Evolutionary conservation across 2,888 invertebrate genomes (phyloP).

Genomic region (Drosophila prostipennis): DNA sequence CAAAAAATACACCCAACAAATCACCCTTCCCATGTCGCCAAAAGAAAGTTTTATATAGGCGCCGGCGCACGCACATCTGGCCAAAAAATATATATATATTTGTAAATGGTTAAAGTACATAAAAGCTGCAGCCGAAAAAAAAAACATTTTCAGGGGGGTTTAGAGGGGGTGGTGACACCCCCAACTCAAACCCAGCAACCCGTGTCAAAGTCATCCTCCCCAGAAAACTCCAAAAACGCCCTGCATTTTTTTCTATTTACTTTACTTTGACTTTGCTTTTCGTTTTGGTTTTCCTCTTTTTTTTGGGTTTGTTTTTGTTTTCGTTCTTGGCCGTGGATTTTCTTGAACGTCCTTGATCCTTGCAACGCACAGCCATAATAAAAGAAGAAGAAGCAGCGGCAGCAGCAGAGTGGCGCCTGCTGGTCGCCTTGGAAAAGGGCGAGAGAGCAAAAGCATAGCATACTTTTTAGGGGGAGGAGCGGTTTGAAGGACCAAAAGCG

Average conservation of each 20-base stretch:
- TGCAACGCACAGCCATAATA: slow-evolving; percentile 80
- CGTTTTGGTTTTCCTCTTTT: slow-evolving; percentile 6
- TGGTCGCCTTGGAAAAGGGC: slow-evolving; percentile 67
- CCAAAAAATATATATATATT: slow-evolving; percentile 45
- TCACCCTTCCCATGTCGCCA: background rate
- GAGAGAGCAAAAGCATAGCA: slow-evolving; percentile 56
- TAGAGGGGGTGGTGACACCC: slow-evolving; percentile 1
- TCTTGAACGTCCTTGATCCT: slow-evolving; percentile 84
- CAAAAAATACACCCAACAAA: slow-evolving; percentile 6
- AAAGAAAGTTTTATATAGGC: slow-evolving; percentile 52
- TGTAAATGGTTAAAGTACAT: slow-evolving; percentile 29
- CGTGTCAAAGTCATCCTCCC: slow-evolving; percentile 67
- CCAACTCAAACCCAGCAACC: slow-evolving; percentile 55
- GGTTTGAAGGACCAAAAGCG: slow-evolving; percentile 39
- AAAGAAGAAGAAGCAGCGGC: slow-evolving; percentile 15
- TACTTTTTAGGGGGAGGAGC: slow-evolving; percentile 61
- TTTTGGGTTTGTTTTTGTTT: slow-evolving; percentile 57
- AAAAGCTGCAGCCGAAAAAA: slow-evolving; percentile 63
- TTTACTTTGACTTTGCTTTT: slow-evolving; percentile 36
- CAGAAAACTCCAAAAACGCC: slow-evolving; percentile 43
- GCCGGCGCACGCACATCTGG: slow-evolving; percentile 70
- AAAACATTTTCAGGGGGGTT: slow-evolving; percentile 15
- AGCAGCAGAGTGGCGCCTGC: slow-evolving; percentile 59
- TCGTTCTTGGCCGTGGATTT: slow-evolving; percentile 56
- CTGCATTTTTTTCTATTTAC: slow-evolving; percentile 69